Base-by-base conservation (phyloP, 2,113 vertebrate species). In the mouse (Mus musculus) region DNA sequence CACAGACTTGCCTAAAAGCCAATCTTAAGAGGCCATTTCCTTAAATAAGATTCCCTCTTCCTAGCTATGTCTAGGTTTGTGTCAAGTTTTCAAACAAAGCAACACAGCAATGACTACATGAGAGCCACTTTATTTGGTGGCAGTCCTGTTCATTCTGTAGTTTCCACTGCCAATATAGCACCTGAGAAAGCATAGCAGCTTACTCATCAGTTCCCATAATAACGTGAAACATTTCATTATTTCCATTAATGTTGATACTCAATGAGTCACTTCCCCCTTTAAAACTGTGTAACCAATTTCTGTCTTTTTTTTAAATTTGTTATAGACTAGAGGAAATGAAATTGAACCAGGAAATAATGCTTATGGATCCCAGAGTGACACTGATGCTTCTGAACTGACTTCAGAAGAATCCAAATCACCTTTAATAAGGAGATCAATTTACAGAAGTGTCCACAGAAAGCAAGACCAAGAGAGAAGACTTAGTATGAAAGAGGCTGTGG, bases 341-440 rank as follows among this genome's bases (percentile, higher is more conserved):
- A 85, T 75, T 94, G 94, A 98, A 42, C 81, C 96, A 16, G 96
- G 97, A 96, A 82, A 28, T 89, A 24, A 33, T 61, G 13, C 0
- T 67, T 95, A 72, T 93, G 97, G 87, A 87, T 11, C 65, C 14
- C 81, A 88, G 92, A 93, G 81, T 87, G 84, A 98, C 97, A 98
- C 49, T 33, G 96, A 94, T 76, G 93, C 95, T 0, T 94, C 97
- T 61, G 89, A 95, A 78, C 89, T 52, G 52, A 88, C 97, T 59
- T 3, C 84, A 52, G 97, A 95, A 65, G 90, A 96, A n/a, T 86
- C 88, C 39, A 49, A 39, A 91, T 97, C 88, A 49, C 90, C 93
- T 95, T 72, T 96, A 71, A 95, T 84, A 89, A 99, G 98, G 96
- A 98, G 92, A 93, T 99, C 99, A 39, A 99, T 97, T 67, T 98